Conservation (phyloP, 2,113 vertebrate genomes). For the Tupaia chinensis region DNA sequence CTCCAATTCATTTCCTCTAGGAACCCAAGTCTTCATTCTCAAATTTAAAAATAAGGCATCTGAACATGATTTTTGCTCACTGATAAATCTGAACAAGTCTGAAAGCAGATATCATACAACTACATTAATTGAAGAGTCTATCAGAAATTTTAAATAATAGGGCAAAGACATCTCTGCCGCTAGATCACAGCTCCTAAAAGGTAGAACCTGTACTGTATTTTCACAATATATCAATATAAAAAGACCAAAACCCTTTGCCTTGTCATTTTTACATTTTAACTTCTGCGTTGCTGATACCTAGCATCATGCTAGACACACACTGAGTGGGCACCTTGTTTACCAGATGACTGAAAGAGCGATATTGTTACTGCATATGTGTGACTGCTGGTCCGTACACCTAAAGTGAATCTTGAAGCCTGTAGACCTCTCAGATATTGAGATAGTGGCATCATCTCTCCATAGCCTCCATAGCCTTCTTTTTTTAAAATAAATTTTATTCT, state of each 20-base stretch:
- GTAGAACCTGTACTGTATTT: not conserved
- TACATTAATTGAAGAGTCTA: not conserved
- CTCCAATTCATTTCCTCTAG: conserved; percentile 27
- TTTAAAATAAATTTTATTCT: no score
- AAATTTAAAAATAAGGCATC: not conserved
- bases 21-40: not conserved
- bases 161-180: not conserved
- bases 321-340: not conserved
- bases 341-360: not conserved
- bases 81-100: conserved; percentile 17
- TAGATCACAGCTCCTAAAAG: not conserved
- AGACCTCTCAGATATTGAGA: not conserved
- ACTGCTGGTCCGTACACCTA: not conserved
- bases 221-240: not conserved
- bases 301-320: not conserved
- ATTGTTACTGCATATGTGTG: not conserved
- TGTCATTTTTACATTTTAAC: not conserved
- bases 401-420: not conserved
- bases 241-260: not conserved
- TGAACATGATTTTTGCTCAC: not conserved
- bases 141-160: conserved; percentile 14
- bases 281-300: not conserved
- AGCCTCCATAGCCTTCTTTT: not conserved
- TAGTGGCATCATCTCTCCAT: not conserved
- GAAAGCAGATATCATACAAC: not conserved